Evolutionary conservation across 2,113 vertebrate species (phyloP), one percentile per base, ranked within the genome.

Genomic region (Plecturocebus donacophilus): DNA sequence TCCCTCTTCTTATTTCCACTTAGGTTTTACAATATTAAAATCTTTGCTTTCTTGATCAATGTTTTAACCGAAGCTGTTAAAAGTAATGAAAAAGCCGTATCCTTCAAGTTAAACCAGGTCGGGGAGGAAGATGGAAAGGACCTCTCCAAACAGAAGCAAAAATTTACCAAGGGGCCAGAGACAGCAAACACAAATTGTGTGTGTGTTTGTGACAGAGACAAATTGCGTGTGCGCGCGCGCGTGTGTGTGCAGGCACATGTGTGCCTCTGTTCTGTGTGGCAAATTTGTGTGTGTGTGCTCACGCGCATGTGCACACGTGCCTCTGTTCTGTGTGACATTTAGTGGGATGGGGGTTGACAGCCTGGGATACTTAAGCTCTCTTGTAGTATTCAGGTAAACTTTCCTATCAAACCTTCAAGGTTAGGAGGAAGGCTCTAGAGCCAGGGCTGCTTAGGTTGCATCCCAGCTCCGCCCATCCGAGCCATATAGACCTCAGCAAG

Each of bases 361-460:
- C 52, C 0, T 5, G n/a, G 7, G 47, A 23, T 4, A 0, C 54
- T 70, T 64, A 5, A 32, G 21, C 45, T 47, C 35, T 58, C n/a
- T 8, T 13, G 58, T 42, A 52, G 30, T 35, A 1, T 25, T 23
- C 6, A 23, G 40, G 23, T 71, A 7, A 27, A 4, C 76, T 30
- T 21, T 4, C 8, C 25, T 30, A 2, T 54, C 14, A 21, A 3
- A 16, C 27, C 2, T 0, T 42, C 9, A 0, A 0, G 25, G 11
- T 21, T 16, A 10, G 11, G 23, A 87, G 47, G 61, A 71, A 30
- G 27, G 23, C 70, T 21, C 49, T 12, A 17, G 58, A 17, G 54
- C 45, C 49, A 0, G 10, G 54, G 45, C 49, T 35, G 25, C 75
- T 10, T 42, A 20, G 38, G 56, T 5, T 10, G 27, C 2, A 19